Base-by-base conservation (phyloP, 2,113 vertebrate genomes). In the Pseudorectes ferrugineus region DNA sequence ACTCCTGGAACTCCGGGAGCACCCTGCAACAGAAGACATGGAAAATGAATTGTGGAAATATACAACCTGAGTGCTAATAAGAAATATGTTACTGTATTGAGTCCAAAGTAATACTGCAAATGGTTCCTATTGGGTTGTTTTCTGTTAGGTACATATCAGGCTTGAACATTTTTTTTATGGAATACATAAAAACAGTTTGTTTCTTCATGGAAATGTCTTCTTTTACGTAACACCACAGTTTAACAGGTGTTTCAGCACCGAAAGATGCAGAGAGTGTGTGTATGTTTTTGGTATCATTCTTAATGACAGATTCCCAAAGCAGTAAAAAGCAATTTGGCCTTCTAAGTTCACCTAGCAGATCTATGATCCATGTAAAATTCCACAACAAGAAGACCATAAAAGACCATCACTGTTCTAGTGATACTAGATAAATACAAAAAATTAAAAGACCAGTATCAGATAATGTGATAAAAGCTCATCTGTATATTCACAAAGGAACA, bases 1-100 rank as follows among this genome's bases (percentile, higher is more conserved):
- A 97, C 96, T 97, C 99, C 99, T 14, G 99, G 99, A 95, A 98
- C 97, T 95, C 99, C 99, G 10, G 99, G 98, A 66, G 98, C 94
- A 94, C 99, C 99, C 99, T 99, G 93, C 2, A 84, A 85, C 15
- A 92, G 48, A 96, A 92, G 20, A 77, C 5, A 91, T n/a, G 62
- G 45, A 93, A 95, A 96, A 35, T 62, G 14, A 92, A 61, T 61
- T 59, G 15, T 71, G 63, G 49, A 80, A 85, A 94, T 63, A 58
- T 19, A 51, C 21, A 42, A 33, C 12, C 15, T 57, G 62, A 70
- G 22, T 1, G 0, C 16, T 91, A 71, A 38, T 54, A 74, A 62
- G n/a, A 93, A 89, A 82, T 12, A 3, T 38, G 35, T 26, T 40
- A 51, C 3, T 48, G 17, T 31, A n/a, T 8, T 61, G 26, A 89